Evolutionary conservation across 2,797 vertebrate genomes (phyloP), one percentile per base, ranked within the genome.

Genomic region (Falco biarmicus): DNA sequence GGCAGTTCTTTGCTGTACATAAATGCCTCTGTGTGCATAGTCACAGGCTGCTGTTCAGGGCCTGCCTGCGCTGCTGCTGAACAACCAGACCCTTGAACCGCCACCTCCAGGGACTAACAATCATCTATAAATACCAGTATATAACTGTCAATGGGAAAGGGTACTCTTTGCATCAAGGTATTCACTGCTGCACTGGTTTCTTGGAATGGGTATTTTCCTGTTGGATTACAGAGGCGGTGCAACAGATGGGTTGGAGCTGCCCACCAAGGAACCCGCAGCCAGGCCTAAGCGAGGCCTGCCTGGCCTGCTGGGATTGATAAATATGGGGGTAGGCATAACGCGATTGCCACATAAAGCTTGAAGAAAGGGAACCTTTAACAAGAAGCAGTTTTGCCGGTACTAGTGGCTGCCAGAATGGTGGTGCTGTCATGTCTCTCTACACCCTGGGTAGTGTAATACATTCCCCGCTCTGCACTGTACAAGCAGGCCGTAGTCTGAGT

Each of bases 61-160:
- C 18, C 18, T 74, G 50, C 64, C 10, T 0, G 0, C 3, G 8
- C 34, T 45, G 50, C 41, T 45, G 51, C 32, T 45, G 10, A 31
- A 9, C 71, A 31, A 3, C 31, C 22, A 29, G 47, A 26, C n/a
- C 16, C 1, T 11, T 4, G n/a, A 75, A 64, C 13, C 6, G 15
- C 5, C 1, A 3, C 2, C n/a, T 34, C n/a, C 14, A 10, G 20
- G 15, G 13, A 11, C 34, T 25, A 31, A 32, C 0, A 0, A 24
- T 47, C 5, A 15, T 32, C 39, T 37, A 4, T 16, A 53, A 73
- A n/a, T 14, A 41, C 7, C 26, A 18, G 47, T 16, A 43, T 68
- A 37, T 54, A 43, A 8, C 39, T 24, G 37, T 26, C 39, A 41
- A 5, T 31, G 41, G 60, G 50, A 24, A 12, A 64, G n/a, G 9